A percentile compares a stretch with the other conserved stretches of the same genome.
Conservation (phyloP, 2,113 vertebrate species). For the Rana temporaria region DNA sequence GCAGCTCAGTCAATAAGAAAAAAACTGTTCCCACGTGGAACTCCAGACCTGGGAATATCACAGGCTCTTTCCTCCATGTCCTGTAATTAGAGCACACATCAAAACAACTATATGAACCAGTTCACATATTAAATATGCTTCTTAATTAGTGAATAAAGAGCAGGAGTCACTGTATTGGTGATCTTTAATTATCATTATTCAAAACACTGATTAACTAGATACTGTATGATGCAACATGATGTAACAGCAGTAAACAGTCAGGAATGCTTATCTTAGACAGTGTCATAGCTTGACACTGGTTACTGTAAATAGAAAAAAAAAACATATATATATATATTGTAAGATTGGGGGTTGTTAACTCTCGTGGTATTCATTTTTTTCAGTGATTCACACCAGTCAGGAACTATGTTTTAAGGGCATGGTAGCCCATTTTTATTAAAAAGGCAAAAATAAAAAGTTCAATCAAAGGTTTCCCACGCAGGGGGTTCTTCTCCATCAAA, state of each 20-base stretch:
- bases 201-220: slow-evolving; percentile 22
- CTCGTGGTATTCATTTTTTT: too few species aligned
- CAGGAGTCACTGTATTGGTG: not conserved
- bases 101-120: slow-evolving; percentile 26
- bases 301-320: too few species aligned
- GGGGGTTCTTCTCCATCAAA: too few species aligned
- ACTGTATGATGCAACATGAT: slow-evolving; percentile 35
- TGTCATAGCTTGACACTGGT: too few species aligned
- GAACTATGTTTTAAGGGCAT: too few species aligned
- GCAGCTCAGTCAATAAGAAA: too few species aligned
- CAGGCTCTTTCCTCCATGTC: slow-evolving; percentile 5
- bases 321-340: too few species aligned
- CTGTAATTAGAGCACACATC: slow-evolving; percentile 13
- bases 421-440: too few species aligned
- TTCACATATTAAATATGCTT: slow-evolving; percentile 4
- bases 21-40: not conserved
- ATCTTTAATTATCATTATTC: slow-evolving; percentile 17
- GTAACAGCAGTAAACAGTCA: slow-evolving; percentile 9
- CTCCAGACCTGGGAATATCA: slow-evolving; percentile 23
- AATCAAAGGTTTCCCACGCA: too few species aligned
- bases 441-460: too few species aligned
- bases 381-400: too few species aligned
- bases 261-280: not conserved
- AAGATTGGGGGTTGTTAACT: too few species aligned
- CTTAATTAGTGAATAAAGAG: slow-evolving; percentile 18